Evolutionary conservation across 2,888 invertebrate species (phyloP), one percentile per base, ranked within the genome.

Genomic region (Caenorhabditis sp.): DNA sequence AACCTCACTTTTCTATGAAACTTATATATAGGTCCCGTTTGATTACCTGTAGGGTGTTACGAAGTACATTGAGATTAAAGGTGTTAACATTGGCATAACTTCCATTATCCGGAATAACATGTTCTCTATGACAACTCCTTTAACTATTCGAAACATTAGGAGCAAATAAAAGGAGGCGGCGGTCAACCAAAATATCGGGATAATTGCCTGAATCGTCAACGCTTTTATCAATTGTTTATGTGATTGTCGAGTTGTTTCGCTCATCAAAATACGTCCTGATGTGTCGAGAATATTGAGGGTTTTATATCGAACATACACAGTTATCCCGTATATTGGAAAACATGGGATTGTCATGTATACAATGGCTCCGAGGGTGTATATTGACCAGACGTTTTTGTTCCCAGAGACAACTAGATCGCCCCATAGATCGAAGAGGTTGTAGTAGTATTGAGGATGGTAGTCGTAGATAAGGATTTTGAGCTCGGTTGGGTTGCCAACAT

Each of bases 11-110:
- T n/a, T 56, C 17, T 14, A 21, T 1, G 43, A 8, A n/a, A 59
- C 23, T 20, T 3, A 58, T 8, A 3, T 23, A n/a, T 8, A n/a
- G n/a, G n/a, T n/a, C n/a, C n/a, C n/a, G n/a, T n/a, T n/a, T 4
- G 27, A 64, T 56, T 43, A 59, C 65, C 70, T 43, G 25, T 70
- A 75, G 8, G 75, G 75, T 31, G 27, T 58, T 26, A 75, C 70
- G 58, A 75, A 75, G 27, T 67, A 75, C 25, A 75, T 59, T 1
- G 64, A 70, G n/a, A 75, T 75, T 26, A 75, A 26, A 14, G 75
- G 75, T 20, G 70, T 70, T 7, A 64, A 25, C 67, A 75, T 60
- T 21, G 75, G 70, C 75, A 75, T 75, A 17, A 62, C 56, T 49
- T 70, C 70, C 65, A 67, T 71, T 25, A 63, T 57, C 26, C 61